Conservation (phyloP, 2,113 vertebrate genomes). For the Oryzias javanicus region DNA sequence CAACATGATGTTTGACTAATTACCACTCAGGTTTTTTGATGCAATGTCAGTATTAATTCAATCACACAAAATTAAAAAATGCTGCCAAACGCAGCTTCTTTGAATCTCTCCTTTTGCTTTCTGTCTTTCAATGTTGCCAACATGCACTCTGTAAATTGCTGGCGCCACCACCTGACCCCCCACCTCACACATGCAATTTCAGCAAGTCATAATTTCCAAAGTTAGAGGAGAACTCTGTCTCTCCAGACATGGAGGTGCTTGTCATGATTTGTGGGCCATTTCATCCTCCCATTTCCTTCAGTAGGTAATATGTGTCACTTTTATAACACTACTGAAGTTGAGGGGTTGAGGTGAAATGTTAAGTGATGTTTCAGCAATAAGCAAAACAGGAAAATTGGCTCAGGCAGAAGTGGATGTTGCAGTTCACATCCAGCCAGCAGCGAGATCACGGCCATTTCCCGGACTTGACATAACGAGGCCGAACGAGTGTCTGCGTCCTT, state of each 20-base stretch:
- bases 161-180: too few species aligned
- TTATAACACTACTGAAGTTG: conserved; percentile 65
- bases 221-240: conserved; percentile 54
- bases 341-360: conserved; percentile 70
- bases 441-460: conserved; percentile 34
- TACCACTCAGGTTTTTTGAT: too few species aligned
- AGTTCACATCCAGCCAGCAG: conserved; percentile 35
- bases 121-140: too few species aligned
- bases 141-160: too few species aligned
- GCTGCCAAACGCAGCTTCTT: too few species aligned
- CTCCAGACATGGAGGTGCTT: conserved; percentile 58
- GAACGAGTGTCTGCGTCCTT: conserved; percentile 41
- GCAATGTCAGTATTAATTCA: too few species aligned
- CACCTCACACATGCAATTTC: conserved; percentile 3
- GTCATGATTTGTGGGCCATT: conserved; percentile 62
- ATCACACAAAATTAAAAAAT: too few species aligned
- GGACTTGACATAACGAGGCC: conserved; percentile 43
- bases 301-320: conserved; percentile 71
- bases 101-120: too few species aligned
- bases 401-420: conserved; percentile 59
- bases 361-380: conserved; percentile 68
- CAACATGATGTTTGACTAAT: too few species aligned
- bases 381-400: conserved; percentile 61
- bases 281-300: conserved; percentile 68
- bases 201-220: conserved; percentile 53